phyloP scores from a whole-genome alignment of 53 echinoderm and acorn worm species.

The Glandiceps talaboti region DNA sequence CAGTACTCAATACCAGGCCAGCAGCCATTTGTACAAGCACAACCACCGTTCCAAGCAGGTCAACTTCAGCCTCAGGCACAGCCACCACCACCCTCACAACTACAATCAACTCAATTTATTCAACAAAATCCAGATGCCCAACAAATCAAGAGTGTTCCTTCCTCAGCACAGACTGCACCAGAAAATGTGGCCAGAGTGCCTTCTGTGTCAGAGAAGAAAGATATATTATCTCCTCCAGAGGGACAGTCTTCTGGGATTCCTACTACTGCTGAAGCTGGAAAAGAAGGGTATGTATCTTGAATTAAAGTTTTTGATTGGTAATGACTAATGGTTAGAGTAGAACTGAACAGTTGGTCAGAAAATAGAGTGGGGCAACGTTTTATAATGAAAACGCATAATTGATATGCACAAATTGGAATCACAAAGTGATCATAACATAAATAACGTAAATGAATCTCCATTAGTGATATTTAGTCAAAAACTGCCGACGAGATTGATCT shows the following conservation, averaged over 20 bases:
- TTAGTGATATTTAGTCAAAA: too few species aligned
- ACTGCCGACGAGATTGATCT: too few species aligned
- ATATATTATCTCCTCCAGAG: background rate
- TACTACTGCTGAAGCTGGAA: background rate
- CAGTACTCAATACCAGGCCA: slow-evolving; percentile 8
- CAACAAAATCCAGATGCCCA: background rate
- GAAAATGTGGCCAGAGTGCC: background rate
- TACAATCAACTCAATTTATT: background rate
- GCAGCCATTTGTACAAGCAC: slow-evolving; percentile 21
- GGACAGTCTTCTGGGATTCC: background rate
- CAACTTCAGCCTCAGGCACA: slow-evolving; percentile 17
- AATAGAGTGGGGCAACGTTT: too few species aligned
- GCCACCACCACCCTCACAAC: slow-evolving; percentile 11
- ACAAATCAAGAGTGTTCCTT: background rate
- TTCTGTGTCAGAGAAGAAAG: background rate
- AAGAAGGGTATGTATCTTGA: background rate
- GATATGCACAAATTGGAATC: too few species aligned
- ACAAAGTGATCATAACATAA: too few species aligned
- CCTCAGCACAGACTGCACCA: background rate
- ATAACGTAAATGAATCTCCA: too few species aligned
- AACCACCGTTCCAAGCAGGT: background rate
- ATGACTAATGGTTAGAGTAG: too few species aligned
- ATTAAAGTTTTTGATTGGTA: too few species aligned
- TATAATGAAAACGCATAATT: too few species aligned
- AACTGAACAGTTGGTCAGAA: too few species aligned